Evolutionary conservation across 2,888 invertebrate species (phyloP).

Genomic region (Spatulosminthurus flaviceps): DNA sequence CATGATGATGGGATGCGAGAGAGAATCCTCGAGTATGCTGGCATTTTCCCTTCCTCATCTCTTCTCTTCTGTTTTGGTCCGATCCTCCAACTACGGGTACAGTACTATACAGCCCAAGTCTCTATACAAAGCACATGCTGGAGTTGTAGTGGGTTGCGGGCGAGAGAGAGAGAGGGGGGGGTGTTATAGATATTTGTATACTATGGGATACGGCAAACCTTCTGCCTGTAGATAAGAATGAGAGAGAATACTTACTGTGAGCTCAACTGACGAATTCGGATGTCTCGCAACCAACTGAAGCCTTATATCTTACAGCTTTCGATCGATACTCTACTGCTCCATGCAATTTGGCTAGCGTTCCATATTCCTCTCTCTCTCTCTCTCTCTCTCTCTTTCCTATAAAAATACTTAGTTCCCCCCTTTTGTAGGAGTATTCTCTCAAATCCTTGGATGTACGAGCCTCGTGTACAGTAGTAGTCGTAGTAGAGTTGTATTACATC

Average conservation of each 20-base stretch:
- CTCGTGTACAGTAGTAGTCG: not conserved
- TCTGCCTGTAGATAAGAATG: constrained; percentile 20
- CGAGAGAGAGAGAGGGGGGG: too few species aligned
- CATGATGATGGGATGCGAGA: not conserved
- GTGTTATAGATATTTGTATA: constrained; percentile 27
- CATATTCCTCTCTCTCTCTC: too few species aligned
- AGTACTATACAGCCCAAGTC: not conserved
- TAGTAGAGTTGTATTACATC: too few species aligned
- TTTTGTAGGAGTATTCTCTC: not conserved
- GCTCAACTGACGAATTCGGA: constrained; percentile 30
- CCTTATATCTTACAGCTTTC: constrained; percentile 30
- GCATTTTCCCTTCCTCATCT: constrained; percentile 12
- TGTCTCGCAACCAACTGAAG: constrained; percentile 28
- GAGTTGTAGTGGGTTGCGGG: constrained; percentile 10
- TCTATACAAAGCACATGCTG: not conserved
- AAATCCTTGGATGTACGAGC: not conserved
- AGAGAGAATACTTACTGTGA: constrained; percentile 25
- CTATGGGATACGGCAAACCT: constrained; percentile 22
- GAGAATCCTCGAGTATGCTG: constrained; percentile 15
- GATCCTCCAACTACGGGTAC: not conserved
- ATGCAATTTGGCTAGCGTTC: constrained; percentile 35
- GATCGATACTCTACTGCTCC: constrained; percentile 31
- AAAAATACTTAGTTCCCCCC: not conserved
- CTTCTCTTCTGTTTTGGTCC: constrained; percentile 27
- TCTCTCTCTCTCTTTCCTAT: too few species aligned